Conservation (phyloP, 2,888 invertebrate genomes). For the Galeopsomyia nigrocyanea region DNA sequence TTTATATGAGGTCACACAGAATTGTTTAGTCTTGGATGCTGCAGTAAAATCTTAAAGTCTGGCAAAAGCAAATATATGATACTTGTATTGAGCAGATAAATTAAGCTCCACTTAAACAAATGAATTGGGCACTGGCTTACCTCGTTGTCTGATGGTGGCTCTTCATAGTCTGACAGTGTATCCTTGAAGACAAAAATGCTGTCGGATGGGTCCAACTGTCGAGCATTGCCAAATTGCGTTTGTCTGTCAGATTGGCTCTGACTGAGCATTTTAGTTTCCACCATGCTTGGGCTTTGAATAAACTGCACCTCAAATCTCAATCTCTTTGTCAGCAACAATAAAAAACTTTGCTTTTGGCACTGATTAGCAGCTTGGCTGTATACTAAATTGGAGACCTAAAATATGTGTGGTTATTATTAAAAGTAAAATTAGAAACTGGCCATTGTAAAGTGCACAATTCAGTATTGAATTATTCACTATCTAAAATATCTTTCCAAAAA, state of each 20-base stretch:
- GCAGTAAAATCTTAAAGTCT: conserved; percentile 2
- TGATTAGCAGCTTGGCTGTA: too few species aligned
- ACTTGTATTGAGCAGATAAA: conserved; percentile 10
- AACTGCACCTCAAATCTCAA: conserved; percentile 1
- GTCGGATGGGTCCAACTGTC: conserved; percentile 62
- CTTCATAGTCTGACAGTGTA: conserved; percentile 65
- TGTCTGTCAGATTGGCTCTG: conserved; percentile 52
- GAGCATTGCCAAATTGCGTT: conserved; percentile 65
- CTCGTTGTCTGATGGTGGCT: conserved; percentile 63
- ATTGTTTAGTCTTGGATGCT: conserved; percentile 14
- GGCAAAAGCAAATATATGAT: background rate
- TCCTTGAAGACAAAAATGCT: conserved; percentile 66
- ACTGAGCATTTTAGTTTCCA: conserved; percentile 52
- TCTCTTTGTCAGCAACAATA: conserved; percentile 33
- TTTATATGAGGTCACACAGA: background rate
- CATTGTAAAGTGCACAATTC: too few species aligned
- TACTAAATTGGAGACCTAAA: too few species aligned
- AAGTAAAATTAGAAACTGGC: too few species aligned
- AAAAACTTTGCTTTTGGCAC: conserved; percentile 5
- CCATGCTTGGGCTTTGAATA: conserved; percentile 50
- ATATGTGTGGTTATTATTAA: too few species aligned
- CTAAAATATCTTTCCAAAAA: too few species aligned
- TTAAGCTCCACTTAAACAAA: conserved; percentile 20
- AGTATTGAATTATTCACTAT: too few species aligned
- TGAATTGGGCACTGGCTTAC: conserved; percentile 50